Evolutionary conservation across 1,140 invertebrate genomes (phyloP).

Genomic region (Gryon sp.): DNA sequence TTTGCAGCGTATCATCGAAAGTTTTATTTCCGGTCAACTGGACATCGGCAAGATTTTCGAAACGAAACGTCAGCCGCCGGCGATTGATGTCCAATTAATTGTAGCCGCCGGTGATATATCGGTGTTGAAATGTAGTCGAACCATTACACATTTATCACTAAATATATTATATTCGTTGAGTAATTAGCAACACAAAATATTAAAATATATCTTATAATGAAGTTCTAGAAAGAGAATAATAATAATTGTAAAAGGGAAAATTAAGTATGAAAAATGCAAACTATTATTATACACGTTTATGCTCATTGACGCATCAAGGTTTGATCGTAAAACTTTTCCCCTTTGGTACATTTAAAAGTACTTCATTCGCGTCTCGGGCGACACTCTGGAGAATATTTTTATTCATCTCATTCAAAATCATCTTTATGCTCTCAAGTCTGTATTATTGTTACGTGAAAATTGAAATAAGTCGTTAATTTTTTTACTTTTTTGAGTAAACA

Average conservation of each 20-base stretch:
- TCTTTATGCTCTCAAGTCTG: slow-evolving; percentile 25
- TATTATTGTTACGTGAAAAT: slow-evolving; percentile 1
- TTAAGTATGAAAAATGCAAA: too few relatives aligned
- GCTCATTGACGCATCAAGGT: slow-evolving; percentile 25
- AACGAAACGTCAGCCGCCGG: slow-evolving; percentile 44
- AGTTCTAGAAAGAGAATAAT: too few relatives aligned
- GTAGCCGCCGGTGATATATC: slow-evolving; percentile 53
- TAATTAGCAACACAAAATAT: too few relatives aligned
- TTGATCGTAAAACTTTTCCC: slow-evolving; percentile 44
- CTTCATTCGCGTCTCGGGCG: slow-evolving; percentile 40
- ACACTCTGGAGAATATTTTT: slow-evolving; percentile 20
- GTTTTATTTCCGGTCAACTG: slow-evolving; percentile 32
- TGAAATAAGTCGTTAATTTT: background rate
- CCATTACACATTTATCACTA: too few relatives aligned
- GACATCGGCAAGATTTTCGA: slow-evolving; percentile 47
- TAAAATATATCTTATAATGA: too few relatives aligned
- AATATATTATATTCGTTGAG: too few relatives aligned
- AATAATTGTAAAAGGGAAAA: too few relatives aligned
- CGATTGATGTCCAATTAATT: slow-evolving; percentile 64
- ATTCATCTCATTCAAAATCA: slow-evolving; percentile 14
- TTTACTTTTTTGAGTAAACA: too few relatives aligned
- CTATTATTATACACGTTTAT: slow-evolving; percentile 1
- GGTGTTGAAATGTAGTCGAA: slow-evolving; percentile 2
- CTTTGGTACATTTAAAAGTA: slow-evolving; percentile 30
- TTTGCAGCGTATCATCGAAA: slow-evolving; percentile 19